Percentiles rank a stretch among this genome's conserved stretches.
Conservation (phyloP, 92 coral and sea anemone species). For the Hydrozoanthus gracilis region DNA sequence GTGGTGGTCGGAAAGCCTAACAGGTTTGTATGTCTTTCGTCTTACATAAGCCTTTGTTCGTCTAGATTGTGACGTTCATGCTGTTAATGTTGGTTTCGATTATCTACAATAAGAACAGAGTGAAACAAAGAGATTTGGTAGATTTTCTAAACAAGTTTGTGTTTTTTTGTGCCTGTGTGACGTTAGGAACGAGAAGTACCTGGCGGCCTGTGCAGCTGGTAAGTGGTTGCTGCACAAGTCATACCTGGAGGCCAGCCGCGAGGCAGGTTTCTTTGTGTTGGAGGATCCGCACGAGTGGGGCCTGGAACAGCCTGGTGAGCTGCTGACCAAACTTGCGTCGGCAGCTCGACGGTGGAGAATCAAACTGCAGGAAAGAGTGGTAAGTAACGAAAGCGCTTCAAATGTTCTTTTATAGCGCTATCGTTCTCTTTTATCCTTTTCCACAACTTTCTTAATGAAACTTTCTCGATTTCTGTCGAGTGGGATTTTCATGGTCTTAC, state of each 20-base stretch:
- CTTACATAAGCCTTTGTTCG: neutral
- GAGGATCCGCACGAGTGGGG: conserved; percentile 98
- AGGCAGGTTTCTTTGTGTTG: conserved; percentile 80
- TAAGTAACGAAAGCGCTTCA: conserved; percentile 1
- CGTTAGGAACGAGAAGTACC: conserved; percentile 89
- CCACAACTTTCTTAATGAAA: too few species aligned
- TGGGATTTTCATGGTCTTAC: too few species aligned
- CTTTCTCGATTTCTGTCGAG: too few species aligned
- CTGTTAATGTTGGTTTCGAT: too few species aligned
- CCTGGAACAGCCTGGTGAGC: conserved; percentile 80
- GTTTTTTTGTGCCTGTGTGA: neutral
- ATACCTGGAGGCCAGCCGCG: conserved; percentile 91
- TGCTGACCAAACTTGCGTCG: conserved; percentile 74
- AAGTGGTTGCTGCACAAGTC: conserved; percentile 99
- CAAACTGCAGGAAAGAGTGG: conserved; percentile 74
- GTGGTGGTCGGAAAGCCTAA: conserved; percentile 90
- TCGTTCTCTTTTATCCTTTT: too few species aligned
- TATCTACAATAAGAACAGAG: too few species aligned
- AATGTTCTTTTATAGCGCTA: neutral
- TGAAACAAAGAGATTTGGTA: too few species aligned
- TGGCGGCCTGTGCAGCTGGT: conserved; percentile 96
- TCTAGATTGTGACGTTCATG: too few species aligned
- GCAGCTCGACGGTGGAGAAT: conserved; percentile 93
- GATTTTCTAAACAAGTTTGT: neutral
- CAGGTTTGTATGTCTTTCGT: conserved; percentile 60